Percentiles rank a stretch among this genome's conserved stretches.
Evolutionary conservation across 2,797 vertebrate species (phyloP).

Genomic region (Sebastes trivittatus): DNA sequence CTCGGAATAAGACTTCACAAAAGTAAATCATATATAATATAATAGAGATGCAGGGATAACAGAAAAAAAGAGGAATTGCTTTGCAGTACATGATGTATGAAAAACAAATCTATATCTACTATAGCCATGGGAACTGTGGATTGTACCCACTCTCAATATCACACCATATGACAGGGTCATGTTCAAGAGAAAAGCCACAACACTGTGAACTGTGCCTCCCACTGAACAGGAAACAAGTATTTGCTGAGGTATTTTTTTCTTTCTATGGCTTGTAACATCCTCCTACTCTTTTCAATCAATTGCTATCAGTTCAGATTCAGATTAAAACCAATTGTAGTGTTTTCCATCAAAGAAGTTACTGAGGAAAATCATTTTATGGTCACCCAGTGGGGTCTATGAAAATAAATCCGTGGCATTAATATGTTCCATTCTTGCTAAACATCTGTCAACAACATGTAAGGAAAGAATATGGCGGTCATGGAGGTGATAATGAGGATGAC

Average conservation of each 20-base stretch:
- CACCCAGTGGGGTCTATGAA: neutral
- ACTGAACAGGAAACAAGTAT: conserved; percentile 62
- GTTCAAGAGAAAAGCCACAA: conserved; percentile 41
- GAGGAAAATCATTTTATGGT: neutral
- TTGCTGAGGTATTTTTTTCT: conserved; percentile 42
- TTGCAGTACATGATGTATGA: neutral
- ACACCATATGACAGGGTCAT: neutral
- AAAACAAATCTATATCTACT: conserved; percentile 3
- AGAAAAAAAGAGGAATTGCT: neutral
- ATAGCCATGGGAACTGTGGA: conserved; percentile 29
- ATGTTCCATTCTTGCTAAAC: neutral
- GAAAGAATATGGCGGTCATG: neutral
- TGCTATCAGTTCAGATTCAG: conserved; percentile 46
- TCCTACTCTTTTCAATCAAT: conserved; percentile 57
- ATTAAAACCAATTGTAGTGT: neutral
- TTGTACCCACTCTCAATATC: conserved; percentile 5
- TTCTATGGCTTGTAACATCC: conserved; percentile 26
- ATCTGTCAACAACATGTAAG: too few species aligned
- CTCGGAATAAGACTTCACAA: neutral
- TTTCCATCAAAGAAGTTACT: neutral
- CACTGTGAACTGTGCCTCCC: conserved; percentile 26
- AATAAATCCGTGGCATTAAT: neutral
- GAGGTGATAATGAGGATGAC: neutral
- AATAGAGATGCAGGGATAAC: neutral
- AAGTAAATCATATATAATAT: neutral